Base-by-base conservation (phyloP, 2,888 invertebrate species). In the Drosophila koepferae region DNA sequence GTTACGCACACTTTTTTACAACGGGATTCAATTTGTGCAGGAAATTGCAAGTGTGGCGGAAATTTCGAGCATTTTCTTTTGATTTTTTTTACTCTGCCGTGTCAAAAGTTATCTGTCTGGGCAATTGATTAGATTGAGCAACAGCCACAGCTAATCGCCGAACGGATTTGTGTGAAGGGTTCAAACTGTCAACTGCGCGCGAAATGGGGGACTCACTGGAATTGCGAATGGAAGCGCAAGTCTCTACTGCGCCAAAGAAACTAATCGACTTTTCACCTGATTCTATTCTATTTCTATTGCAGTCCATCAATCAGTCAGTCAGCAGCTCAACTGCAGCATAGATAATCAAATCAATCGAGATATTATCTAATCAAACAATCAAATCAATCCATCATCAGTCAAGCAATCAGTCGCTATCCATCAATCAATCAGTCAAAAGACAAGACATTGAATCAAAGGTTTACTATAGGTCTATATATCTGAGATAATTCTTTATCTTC, bases 131-230 rank as follows among this genome's bases (percentile, higher is more conserved):
- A 63, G 60, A 53, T 40, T 34, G 44, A 36, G 36, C 9, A 10
- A 68, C 18, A 14, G 54, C 31, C 46, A 63, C 18, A n/a, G 59
- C 31, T 59, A 63, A 71, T 66, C 67, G 20, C 36, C 48, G 53
- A 66, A 61, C 70, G 31, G 58, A 63, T 60, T 43, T 10, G 36
- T 20, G 40, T 20, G 36, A 51, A 36, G 20, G 7, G 34, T 20
- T 51, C 20, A 51, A 20, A 20, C 6, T 20, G 31, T 43, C 12
- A 16, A 34, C 38, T n/a, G 4, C 18, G 6, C 20, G 14, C 12
- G 20, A 76, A 73, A 60, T 36, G 28, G 76, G 71, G 74, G 66
- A 77, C 71, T 49, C 16, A 74, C 77, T 9, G 44, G 4, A 14
- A 65, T 51, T 38, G 16, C 5, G 20, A 38, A 9, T 38, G 18